phyloP scores from a whole-genome alignment of 1,140 invertebrate species.

The Metopolophium dirhodum region DNA sequence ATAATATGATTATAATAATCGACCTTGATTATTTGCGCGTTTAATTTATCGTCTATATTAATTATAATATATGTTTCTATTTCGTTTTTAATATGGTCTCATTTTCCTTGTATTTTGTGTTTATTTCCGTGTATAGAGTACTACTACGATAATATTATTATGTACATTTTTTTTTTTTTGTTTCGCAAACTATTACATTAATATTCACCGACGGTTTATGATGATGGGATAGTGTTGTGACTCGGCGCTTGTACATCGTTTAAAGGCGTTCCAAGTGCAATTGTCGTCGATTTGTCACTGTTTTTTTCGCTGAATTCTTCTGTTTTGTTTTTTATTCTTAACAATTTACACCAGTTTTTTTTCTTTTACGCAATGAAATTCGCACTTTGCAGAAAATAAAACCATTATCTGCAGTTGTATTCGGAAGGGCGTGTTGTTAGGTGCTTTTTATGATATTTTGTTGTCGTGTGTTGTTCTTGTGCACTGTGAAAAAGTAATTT shows the following conservation, averaged over 20 bases:
- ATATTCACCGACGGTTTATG: background rate
- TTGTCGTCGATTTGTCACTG: background rate
- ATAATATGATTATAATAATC: background rate
- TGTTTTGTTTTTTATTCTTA: constrained; percentile 4
- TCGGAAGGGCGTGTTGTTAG: background rate
- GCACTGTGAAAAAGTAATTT: background rate
- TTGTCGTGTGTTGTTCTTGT: background rate
- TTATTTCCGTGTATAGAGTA: constrained; percentile 41
- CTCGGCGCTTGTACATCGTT: background rate
- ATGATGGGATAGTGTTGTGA: background rate
- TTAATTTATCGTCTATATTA: background rate
- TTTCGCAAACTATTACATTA: constrained; percentile 21
- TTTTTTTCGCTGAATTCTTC: background rate
- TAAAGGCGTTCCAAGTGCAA: constrained; percentile 10
- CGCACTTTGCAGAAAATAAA: background rate
- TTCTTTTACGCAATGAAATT: background rate
- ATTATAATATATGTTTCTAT: background rate
- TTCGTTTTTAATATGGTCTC: constrained; percentile 44
- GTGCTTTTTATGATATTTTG: constrained; percentile 32
- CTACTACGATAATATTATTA: background rate
- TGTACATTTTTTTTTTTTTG: background rate
- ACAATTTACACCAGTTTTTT: background rate
- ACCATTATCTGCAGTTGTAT: background rate
- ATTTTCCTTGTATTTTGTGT: constrained; percentile 53
- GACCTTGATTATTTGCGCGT: background rate